Base-by-base conservation (phyloP, 1,140 invertebrate species). In the Lasioglossum baleicum region DNA sequence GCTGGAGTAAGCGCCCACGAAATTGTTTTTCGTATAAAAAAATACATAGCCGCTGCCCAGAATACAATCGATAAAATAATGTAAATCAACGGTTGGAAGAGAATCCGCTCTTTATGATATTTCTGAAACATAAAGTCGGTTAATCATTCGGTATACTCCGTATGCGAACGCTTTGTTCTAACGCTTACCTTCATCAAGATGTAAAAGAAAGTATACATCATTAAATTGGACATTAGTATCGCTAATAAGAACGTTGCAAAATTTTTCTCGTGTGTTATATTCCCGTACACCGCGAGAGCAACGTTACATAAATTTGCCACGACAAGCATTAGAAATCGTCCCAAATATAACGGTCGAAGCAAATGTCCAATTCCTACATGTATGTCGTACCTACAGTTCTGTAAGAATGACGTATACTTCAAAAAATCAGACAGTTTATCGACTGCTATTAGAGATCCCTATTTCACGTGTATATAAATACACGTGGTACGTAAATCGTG, bases 1-100 rank as follows among this genome's bases (percentile, higher is more conserved):
- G 97, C 97, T 15, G 98, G 97, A 2, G 96, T 96, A 85, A 95
- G 81, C 83, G 95, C 95, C 97, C 97, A 98, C 26, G 96, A 96
- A 63, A 97, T 97, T 7, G 95, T 95, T 87, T 96, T 96, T 64
- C 95, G 93, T 15, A 96, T 92, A 93, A 98, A 98, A 87, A 97
- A 96, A 82, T 94, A 95, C 7, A 97, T 91, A 1, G 97, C 95
- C 6, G 94, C 92, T 1, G 88, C 93, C 96, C 97, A 98, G 35
- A 95, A 94, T 0, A 95, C 73, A 56, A 94, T 89, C 2, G 97
- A 94, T 2, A 96, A 83, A 7, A 95, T 67, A 15, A 97, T 94
- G 87, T 96, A 97, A 10, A 96, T 85, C 60, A 94, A 88, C 0
- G 96, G 94, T 80, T 96, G 93, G 4, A 92, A 80, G 20, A 94